A percentile compares a stretch with the other conserved stretches of the same genome.
These are phyloP conservation scores for Tachypleus tridentatus DNA, from an alignment of 1,140 invertebrate species.

Conservation along the genomic window DNA sequence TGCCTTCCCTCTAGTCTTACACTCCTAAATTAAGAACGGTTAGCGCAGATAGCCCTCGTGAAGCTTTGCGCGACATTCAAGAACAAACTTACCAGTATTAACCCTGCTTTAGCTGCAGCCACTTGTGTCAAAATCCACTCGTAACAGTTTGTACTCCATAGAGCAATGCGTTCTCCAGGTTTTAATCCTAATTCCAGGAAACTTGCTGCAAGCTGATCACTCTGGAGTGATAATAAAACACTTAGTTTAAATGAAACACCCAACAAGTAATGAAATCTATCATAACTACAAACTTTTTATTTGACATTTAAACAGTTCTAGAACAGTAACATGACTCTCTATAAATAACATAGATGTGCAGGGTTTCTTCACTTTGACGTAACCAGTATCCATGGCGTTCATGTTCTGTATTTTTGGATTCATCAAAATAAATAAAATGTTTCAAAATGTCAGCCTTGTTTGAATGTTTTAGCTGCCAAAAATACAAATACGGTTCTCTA, in stretches of 20 bases:
- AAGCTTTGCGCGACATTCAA: no score
- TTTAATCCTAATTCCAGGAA: slow-evolving; percentile 59
- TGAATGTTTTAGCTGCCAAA: no score
- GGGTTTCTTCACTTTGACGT: slow-evolving; percentile 19
- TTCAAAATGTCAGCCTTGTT: no score
- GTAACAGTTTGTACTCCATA: slow-evolving; percentile 75
- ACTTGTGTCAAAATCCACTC: slow-evolving; percentile 69
- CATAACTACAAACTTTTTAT: neutral
- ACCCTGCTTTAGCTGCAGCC: slow-evolving; percentile 64
- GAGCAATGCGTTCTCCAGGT: slow-evolving; percentile 66
- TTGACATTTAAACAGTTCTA: neutral
- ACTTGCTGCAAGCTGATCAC: slow-evolving; percentile 65
- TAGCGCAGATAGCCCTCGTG: no score
- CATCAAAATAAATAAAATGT: no score
- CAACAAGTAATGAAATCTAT: neutral
- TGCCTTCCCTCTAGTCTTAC: no score
- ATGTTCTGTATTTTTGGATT: no score
- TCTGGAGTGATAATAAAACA: slow-evolving; percentile 35
- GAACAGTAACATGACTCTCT: slow-evolving; percentile 1
- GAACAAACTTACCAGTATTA: slow-evolving; percentile 10
- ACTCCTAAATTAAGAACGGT: no score
- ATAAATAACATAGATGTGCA: neutral
- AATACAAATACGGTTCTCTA: no score
- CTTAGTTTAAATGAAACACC: neutral
- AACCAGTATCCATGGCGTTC: neutral